Evolutionary conservation across 1,140 invertebrate genomes (phyloP), one percentile per base, ranked within the genome.

Genomic region (Danaus melanippus): DNA sequence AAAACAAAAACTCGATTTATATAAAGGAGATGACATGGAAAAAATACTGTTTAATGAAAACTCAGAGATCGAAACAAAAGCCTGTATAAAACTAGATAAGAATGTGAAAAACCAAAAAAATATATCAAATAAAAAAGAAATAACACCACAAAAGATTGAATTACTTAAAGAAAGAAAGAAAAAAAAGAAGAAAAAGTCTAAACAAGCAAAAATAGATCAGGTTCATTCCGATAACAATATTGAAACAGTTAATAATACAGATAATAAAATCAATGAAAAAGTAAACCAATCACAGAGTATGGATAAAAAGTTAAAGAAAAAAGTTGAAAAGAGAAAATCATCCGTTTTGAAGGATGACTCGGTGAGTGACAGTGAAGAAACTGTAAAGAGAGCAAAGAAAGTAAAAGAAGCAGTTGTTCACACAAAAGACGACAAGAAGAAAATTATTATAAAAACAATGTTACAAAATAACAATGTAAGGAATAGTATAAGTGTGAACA

Each of bases 11-110:
- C 46, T 79, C 7, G 67, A 69, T 61, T 51, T 50, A 53, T 72
- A 55, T n/a, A 63, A 72, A 56, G 70, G 70, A 64, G 68, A 78
- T 51, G 73, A 78, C 12, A 55, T 59, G 44, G 72, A 79, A 63
- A 66, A 77, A 7, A 46, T 60, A 43, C 49, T 81, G 8, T 76
- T 79, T 43, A 46, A 40, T 21, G 60, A 67, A 47, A 60, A 60
- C 8, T 50, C 53, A 50, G 11, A 63, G 11, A 53, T 55, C 39
- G 52, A 50, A 42, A 9, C n/a, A 50, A 58, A 53, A 11, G 10
- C 43, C 50, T 61, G 39, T 39, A 51, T 47, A 47, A 57, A 15
- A 50, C 21, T 48, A 6, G 56, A 57, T 41, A 53, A 12, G 17
- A 63, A 42, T 15, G 11, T 8, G 40, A 51, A n/a, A 10, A 46